phyloP scores from a whole-genome alignment of 2,797 vertebrate genomes.

The Avahi laniger region DNA sequence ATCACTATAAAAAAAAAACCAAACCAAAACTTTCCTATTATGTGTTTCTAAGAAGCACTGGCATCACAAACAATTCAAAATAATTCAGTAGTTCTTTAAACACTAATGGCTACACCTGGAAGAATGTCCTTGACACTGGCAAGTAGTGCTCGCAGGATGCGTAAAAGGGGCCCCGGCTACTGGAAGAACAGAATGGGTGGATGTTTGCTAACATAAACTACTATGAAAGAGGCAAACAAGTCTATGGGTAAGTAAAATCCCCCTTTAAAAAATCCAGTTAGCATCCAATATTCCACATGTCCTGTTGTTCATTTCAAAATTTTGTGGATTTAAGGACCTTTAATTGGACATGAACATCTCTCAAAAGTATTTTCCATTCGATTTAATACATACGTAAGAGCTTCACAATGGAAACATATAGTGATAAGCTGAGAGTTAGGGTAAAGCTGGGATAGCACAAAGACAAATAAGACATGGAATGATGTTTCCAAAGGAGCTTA shows the following conservation, averaged over 20 bases:
- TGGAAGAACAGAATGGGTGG: not conserved
- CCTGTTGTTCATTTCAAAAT: not conserved
- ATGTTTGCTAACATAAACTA: not conserved
- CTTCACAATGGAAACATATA: not conserved
- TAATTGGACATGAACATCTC: not conserved
- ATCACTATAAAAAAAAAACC: not conserved
- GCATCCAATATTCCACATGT: not conserved
- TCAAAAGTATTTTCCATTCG: not conserved
- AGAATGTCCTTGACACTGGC: not conserved
- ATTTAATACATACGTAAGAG: not conserved
- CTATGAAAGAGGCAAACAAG: not conserved
- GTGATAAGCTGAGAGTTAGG: not conserved
- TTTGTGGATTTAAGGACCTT: not conserved
- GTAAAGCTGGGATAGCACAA: not conserved
- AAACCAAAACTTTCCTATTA: not conserved
- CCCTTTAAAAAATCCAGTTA: not conserved
- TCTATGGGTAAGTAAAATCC: not conserved
- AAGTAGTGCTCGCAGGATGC: rapidly evolving
- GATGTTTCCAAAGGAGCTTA: not conserved
- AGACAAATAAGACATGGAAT: not conserved
- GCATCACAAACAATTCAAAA: not conserved
- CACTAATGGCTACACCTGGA: not conserved
- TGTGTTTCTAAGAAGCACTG: not conserved
- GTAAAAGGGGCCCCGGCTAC: no score
- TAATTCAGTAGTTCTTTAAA: not conserved